Percentiles rank a stretch among this genome's conserved stretches.
Conservation (phyloP, 1,140 invertebrate genomes). For the Oncopodura yosiiana region DNA sequence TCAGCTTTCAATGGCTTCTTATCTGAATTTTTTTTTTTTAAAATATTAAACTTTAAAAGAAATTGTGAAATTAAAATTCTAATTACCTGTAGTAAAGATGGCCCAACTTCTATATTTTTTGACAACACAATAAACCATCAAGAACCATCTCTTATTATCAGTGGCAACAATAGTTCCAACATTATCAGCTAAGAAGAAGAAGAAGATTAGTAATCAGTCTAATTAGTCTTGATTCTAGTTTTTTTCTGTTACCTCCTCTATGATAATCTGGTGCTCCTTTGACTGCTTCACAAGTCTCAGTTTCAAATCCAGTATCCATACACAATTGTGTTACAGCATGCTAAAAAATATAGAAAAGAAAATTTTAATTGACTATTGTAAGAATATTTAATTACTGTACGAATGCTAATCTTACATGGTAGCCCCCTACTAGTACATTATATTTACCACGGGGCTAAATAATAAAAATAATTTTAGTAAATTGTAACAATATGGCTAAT, state of each 20-base stretch:
- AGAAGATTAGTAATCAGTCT: background rate
- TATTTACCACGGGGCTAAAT: constrained; percentile 8
- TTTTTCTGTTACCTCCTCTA: constrained; percentile 9
- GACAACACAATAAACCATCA: constrained; percentile 11
- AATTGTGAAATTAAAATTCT: no score
- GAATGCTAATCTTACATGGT: background rate
- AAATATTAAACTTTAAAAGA: no score
- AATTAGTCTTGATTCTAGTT: background rate
- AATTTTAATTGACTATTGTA: no score
- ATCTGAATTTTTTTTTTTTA: no score
- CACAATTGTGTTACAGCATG: constrained; percentile 1
- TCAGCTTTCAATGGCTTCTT: no score
- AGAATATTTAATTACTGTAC: background rate
- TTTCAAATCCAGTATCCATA: constrained; percentile 2
- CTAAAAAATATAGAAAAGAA: background rate
- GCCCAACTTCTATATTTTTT: constrained; percentile 14
- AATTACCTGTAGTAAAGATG: background rate
- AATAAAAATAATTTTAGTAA: no score
- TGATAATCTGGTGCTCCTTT: constrained; percentile 6
- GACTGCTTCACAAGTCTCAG: constrained; percentile 10
- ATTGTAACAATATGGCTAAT: no score
- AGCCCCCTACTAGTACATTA: constrained; percentile 8
- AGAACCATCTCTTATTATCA: constrained; percentile 10
- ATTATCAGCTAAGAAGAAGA: constrained; percentile 5
- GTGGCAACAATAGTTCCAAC: constrained; percentile 16